Evolutionary conservation across 2,797 vertebrate species (phyloP), one percentile per base, ranked within the genome.

Genomic region (Sebastes kiyomatsui): DNA sequence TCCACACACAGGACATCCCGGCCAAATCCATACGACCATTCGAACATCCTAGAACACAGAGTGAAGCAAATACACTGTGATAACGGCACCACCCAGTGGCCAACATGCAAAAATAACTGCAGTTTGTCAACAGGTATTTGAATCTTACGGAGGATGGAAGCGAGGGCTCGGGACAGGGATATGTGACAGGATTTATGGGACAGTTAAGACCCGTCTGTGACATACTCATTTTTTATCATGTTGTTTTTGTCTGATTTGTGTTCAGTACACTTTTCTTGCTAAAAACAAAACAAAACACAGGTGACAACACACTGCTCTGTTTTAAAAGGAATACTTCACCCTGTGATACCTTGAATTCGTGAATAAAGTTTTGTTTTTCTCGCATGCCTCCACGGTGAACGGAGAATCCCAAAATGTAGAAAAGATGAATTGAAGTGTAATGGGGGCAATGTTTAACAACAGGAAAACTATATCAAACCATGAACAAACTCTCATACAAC

Each of bases 1-100:
- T 97, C 96, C 18, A 97, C 88, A 80, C 97, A 97, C 42, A 98
- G 84, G 23, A 96, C 67, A 0, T 95, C 91, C 11, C 96, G 95
- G n/a, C 97, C 97, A 22, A 96, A 90, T 32, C 91, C 95, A 54
- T 94, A 96, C 0, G 96, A 87, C 35, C 11, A 28, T 0, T n/a
- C 0, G 38, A 94, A 96, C 95, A 97, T 96, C 94, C 97, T 98
- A 49, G 52, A 74, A 84, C 28, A 76, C n/a, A 74, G 9, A 61
- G n/a, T 4, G 7, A 77, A 55, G 28, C 8, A 35, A 23, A 55
- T 28, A 4, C 3, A 42, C 1, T 33, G 16, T 2, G 18, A 2
- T 0, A 61, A 42, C 20, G 82, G 25, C 78, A 23, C 55, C 88
- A 49, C 58, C 73, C 7, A 32, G 81, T 83, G 84, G 69, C 20